Evolutionary conservation across 2,113 vertebrate species (phyloP), one percentile per base, ranked within the genome.

Genomic region (Pelmatolapia mariae): DNA sequence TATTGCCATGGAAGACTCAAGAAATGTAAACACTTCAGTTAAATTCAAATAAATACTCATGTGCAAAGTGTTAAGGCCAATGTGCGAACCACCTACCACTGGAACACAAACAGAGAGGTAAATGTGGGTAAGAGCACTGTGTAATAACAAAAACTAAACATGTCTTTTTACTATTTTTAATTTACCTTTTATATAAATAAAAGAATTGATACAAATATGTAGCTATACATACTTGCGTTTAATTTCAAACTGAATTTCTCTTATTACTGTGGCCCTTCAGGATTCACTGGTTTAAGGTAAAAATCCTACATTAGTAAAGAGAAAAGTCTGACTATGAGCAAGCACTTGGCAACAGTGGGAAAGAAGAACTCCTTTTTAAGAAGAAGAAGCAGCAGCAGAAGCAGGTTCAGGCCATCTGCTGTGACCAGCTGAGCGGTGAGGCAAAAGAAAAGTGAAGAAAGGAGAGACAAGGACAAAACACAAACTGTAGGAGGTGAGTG

Each of bases 101-200:
- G 61, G 59, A 36, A 36, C 31, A 36, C 0, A 36, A 0, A 66
- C 61, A n/a, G 31, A 36, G 61, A 0, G 10, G 61, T 66, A 66
- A 2, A 36, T 66, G 10, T 66, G 18, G 61, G 18, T 66, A 66
- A 66, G 31, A 66, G 4, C 4, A 66, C 61, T 12, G 10, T 36
- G 31, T 63, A n/a, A n/a, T 36, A 63, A 63, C 31, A 63, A 63
- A 63, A 63, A 63, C 31, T 36, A 63, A 63, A 0, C 31, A 63
- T 36, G 18, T 63, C 18, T 36, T 40, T 71, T 43, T 43, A 40
- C 33, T 13, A 66, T 66, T 38, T 66, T 22, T 13, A 22, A 38
- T 66, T 38, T n/a, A n/a, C 61, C 38, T 45, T 45, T 29, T 47
- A 76, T 11, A 7, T 76, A 26, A 45, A 18, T 0, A 38, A 38